A percentile compares a stretch with the other conserved stretches of the same genome.
phyloP scores from a whole-genome alignment of 2,888 invertebrate genomes.

The Operophtera brumata region DNA sequence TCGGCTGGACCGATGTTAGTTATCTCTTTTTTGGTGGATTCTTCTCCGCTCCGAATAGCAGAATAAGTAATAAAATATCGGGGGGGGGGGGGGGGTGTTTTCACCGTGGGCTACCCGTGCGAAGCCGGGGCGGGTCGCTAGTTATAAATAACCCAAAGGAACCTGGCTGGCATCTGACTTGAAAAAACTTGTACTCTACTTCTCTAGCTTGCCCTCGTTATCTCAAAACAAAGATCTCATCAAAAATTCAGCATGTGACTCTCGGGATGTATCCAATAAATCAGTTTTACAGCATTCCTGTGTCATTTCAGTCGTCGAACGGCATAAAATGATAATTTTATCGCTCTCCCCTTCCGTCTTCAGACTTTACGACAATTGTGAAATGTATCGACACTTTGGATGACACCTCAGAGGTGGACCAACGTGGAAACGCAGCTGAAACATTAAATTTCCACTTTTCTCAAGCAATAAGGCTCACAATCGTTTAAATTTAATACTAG shows the following conservation, averaged over 20 bases:
- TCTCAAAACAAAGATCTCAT: conserved; percentile 74
- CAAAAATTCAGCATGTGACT: conserved; percentile 78
- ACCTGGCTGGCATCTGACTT: no score
- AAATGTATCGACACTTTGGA: conserved; percentile 80
- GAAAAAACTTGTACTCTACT: no score
- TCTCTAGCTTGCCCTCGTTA: conserved; percentile 40
- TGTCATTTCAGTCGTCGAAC: conserved; percentile 81
- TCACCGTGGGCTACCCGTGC: no score
- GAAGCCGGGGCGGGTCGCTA: no score
- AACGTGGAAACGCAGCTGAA: conserved; percentile 33
- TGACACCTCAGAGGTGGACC: conserved; percentile 72
- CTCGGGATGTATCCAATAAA: conserved; percentile 77
- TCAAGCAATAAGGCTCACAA: conserved; percentile 43
- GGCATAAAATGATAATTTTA: conserved; percentile 81
- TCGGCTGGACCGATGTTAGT: no score
- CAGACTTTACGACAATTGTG: conserved; percentile 80
- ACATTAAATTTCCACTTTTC: conserved; percentile 39
- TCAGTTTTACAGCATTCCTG: conserved; percentile 80
- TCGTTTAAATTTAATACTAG: conserved; percentile 34
- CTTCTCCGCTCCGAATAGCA: no score
- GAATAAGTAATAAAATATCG: no score
- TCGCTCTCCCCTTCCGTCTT: conserved; percentile 78
- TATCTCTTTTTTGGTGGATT: no score
- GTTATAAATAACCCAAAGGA: no score
- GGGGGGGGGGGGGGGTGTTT: no score